Evolutionary conservation across 2,113 vertebrate species (phyloP).

Genomic region (Arothron firmamentum): DNA sequence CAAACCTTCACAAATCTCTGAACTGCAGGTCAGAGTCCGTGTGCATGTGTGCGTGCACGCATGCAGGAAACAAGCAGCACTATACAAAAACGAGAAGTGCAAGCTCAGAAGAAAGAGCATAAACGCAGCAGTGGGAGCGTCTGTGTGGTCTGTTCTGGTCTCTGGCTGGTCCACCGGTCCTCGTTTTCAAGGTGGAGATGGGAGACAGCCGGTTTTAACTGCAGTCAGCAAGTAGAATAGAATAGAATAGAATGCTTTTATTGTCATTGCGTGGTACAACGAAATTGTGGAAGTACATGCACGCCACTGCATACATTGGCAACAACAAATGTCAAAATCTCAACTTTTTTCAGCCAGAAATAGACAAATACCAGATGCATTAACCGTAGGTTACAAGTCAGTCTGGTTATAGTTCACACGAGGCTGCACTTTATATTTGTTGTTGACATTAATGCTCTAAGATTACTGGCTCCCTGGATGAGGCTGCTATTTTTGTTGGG

Average conservation of each 20-base stretch:
- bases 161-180: slow-evolving; percentile 17
- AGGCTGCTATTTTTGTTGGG: slow-evolving; percentile 21
- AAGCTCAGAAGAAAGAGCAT: slow-evolving; percentile 13
- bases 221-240: background rate
- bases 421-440: slow-evolving; percentile 28
- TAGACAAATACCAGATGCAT: background rate
- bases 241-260: no score
- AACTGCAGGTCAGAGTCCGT: slow-evolving; percentile 2
- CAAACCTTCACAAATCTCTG: slow-evolving; percentile 12
- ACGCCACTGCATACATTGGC: no score
- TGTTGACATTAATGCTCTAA: slow-evolving; percentile 28
- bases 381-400: background rate
- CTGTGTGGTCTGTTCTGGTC: slow-evolving; percentile 20
- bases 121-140: slow-evolving; percentile 41
- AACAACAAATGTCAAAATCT: no score
- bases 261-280: no score
- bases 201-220: slow-evolving; percentile 41
- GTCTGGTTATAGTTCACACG: slow-evolving; percentile 17
- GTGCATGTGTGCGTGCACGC: background rate
- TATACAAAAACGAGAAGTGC: slow-evolving; percentile 3
- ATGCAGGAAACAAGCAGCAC: background rate
- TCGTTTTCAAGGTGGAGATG: slow-evolving; percentile 37
- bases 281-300: no score
- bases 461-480: slow-evolving; percentile 3
- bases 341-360: background rate